Conservation (phyloP, 1,140 invertebrate genomes). For the Argopecten irradians region DNA sequence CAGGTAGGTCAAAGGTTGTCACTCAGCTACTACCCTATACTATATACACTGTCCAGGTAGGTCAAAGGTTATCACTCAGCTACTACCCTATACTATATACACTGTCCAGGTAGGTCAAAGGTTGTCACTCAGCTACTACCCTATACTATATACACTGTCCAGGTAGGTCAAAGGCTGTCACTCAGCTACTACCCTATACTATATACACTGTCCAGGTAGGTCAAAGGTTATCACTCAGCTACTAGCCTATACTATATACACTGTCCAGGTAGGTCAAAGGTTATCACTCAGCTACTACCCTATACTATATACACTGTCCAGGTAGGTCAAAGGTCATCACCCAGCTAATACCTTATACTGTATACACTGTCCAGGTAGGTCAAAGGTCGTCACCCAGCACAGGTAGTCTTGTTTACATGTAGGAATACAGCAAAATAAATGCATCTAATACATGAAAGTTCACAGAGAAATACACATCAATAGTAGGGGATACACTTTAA, state of each 20-base stretch:
- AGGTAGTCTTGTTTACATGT: slow-evolving; percentile 60
- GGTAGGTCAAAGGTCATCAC: slow-evolving; percentile 69
- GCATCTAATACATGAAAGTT: no score
- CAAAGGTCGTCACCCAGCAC: slow-evolving; percentile 64
- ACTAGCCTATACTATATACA: slow-evolving; percentile 73
- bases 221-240: slow-evolving; percentile 68
- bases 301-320: slow-evolving; percentile 71
- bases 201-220: slow-evolving; percentile 70
- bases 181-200: slow-evolving; percentile 70
- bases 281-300: slow-evolving; percentile 68
- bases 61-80: slow-evolving; percentile 65
- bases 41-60: slow-evolving; percentile 70
- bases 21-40: slow-evolving; percentile 71
- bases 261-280: slow-evolving; percentile 67
- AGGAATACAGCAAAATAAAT: not conserved
- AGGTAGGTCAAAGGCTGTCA: slow-evolving; percentile 68
- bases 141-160: slow-evolving; percentile 72
- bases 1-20: slow-evolving; percentile 68
- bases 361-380: slow-evolving; percentile 71
- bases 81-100: slow-evolving; percentile 74
- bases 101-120: slow-evolving; percentile 67
- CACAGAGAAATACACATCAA: no score
- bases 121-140: slow-evolving; percentile 66
- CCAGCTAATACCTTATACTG: slow-evolving; percentile 70
- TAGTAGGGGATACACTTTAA: no score